Conservation (phyloP, 2,797 vertebrate genomes). For the Arnoldichthys spilopterus region DNA sequence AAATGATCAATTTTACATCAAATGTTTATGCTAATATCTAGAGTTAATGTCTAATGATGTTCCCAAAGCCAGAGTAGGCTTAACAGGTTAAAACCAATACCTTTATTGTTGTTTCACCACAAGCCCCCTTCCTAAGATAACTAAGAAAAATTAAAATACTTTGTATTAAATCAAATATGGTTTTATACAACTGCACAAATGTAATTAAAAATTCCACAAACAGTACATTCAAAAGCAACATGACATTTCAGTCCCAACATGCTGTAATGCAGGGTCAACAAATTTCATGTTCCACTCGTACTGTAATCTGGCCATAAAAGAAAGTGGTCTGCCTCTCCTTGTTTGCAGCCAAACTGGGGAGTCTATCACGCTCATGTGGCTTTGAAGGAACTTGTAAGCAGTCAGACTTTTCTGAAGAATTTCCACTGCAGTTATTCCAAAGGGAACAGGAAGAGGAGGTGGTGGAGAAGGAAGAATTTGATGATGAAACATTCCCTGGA, state of each 20-base stretch:
- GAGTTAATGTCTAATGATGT: too few species aligned
- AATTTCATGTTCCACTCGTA: slow-evolving; percentile 81
- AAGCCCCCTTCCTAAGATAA: too few species aligned
- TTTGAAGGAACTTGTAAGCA: slow-evolving; percentile 74
- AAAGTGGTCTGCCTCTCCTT: slow-evolving; percentile 77
- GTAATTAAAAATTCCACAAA: background rate
- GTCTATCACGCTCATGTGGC: slow-evolving; percentile 70
- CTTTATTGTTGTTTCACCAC: too few species aligned
- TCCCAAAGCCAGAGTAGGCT: too few species aligned
- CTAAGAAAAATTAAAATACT: too few species aligned
- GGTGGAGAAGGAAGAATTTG: slow-evolving; percentile 26
- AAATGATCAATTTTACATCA: too few species aligned
- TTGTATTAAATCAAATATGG: too few species aligned
- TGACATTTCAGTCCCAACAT: background rate
- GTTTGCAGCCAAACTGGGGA: slow-evolving; percentile 71
- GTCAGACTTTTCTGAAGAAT: slow-evolving; percentile 46
- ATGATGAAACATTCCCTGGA: slow-evolving; percentile 44
- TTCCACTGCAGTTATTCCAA: slow-evolving; percentile 52
- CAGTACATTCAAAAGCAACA: background rate
- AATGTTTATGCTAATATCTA: too few species aligned
- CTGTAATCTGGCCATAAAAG: slow-evolving; percentile 81
- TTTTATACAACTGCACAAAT: background rate
- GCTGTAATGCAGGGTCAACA: background rate
- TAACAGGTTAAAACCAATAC: too few species aligned
- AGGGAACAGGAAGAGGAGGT: slow-evolving; percentile 42